Conservation (phyloP, 2,797 vertebrate genomes). For the Triplophysa yarkandensis region DNA sequence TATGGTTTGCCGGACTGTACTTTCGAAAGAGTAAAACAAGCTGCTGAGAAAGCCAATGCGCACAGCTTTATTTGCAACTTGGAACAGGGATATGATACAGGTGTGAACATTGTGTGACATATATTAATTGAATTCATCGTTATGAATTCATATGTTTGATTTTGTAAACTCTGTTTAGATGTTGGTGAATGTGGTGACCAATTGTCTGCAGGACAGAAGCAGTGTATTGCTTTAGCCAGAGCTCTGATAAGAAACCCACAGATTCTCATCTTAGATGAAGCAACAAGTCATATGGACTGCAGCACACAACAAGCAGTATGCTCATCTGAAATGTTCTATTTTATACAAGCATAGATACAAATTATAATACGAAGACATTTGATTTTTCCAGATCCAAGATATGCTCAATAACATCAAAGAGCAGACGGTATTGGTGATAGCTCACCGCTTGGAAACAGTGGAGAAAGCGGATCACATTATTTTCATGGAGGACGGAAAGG, state of each 20-base stretch:
- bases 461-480: conserved; percentile 79
- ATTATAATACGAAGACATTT: too few relatives aligned
- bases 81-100: conserved; percentile 73
- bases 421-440: conserved; percentile 81
- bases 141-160: neutral
- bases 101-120: conserved; percentile 59
- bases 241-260: conserved; percentile 81
- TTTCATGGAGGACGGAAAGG: conserved; percentile 73
- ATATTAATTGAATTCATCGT: too few relatives aligned
- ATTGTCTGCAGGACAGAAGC: conserved; percentile 80
- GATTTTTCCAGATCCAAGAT: conserved; percentile 63
- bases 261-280: conserved; percentile 87
- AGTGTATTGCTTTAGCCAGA: conserved; percentile 82
- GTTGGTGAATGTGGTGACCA: conserved; percentile 75
- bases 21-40: conserved; percentile 64
- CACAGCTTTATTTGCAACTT: conserved; percentile 74
- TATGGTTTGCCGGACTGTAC: conserved; percentile 76
- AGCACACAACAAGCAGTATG: conserved; percentile 67
- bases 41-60: conserved; percentile 65
- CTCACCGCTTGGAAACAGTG: conserved; percentile 78
- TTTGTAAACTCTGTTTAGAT: conserved; percentile 66
- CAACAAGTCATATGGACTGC: conserved; percentile 82
- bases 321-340: too few relatives aligned
- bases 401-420: conserved; percentile 57
- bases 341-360: too few relatives aligned